Percentiles rank a stretch among this genome's conserved stretches.
Conservation (phyloP, 2,888 invertebrate species). For the Ophion obscuratus region DNA sequence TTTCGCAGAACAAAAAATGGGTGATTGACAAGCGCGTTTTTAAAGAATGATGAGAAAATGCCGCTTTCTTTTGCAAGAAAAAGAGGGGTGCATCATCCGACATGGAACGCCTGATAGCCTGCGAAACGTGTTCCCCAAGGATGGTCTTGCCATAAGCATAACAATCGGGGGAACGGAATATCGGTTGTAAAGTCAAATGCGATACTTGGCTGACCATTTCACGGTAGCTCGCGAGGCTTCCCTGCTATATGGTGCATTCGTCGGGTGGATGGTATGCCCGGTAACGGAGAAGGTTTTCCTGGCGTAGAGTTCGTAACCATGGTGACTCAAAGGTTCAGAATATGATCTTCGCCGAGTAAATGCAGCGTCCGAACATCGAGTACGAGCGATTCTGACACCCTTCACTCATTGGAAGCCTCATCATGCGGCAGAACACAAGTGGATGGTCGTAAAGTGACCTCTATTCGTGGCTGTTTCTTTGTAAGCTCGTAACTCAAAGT, state of each 20-base stretch:
- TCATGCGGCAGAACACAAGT: constrained; percentile 77
- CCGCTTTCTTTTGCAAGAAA: not conserved
- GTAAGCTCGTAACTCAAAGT: not conserved
- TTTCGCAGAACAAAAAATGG: too few relatives aligned
- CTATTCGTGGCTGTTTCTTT: not conserved
- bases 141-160: constrained; percentile 74
- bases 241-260: constrained; percentile 59
- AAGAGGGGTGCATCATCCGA: not conserved
- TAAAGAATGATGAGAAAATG: too few relatives aligned
- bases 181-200: constrained; percentile 82
- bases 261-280: constrained; percentile 37
- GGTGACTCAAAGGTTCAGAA: constrained; percentile 81
- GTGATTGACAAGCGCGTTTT: too few relatives aligned
- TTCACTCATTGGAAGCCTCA: constrained; percentile 80
- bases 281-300: constrained; percentile 68
- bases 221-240: constrained; percentile 60
- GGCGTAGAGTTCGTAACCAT: constrained; percentile 80
- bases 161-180: constrained; percentile 76
- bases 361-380: constrained; percentile 26
- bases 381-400: constrained; percentile 77
- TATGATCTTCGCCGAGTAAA: constrained; percentile 81
- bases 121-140: constrained; percentile 6
- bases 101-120: constrained; percentile 9
- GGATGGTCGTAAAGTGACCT: not conserved
- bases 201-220: constrained; percentile 81